Conservation (phyloP, 2,113 vertebrate genomes). For the Alaudala cheleensis region DNA sequence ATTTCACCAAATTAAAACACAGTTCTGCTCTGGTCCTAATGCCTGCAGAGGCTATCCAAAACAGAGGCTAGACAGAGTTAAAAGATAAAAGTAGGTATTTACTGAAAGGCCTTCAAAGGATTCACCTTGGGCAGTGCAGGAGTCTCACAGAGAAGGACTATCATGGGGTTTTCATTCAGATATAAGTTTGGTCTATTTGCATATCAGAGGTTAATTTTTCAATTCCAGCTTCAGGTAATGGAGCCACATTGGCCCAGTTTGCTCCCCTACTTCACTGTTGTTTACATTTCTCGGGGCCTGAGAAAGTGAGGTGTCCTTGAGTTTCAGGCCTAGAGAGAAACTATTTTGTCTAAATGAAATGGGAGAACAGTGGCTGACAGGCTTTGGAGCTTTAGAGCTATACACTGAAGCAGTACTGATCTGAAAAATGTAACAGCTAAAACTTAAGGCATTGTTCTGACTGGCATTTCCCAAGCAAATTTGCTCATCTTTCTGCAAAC, state of each 20-base stretch:
- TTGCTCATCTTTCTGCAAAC: conserved; percentile 19
- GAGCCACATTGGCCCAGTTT: background rate
- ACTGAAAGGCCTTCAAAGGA: background rate
- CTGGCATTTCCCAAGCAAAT: conserved; percentile 12
- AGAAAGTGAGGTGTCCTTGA: background rate
- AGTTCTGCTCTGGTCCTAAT: background rate
- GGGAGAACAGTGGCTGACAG: background rate
- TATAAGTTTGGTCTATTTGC: background rate
- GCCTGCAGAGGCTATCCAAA: background rate
- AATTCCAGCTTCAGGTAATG: background rate
- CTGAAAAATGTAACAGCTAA: background rate
- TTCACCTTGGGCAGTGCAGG: background rate
- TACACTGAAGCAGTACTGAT: background rate
- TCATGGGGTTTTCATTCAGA: background rate
- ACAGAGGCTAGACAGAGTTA: background rate
- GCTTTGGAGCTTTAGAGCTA: background rate
- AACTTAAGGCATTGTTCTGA: background rate
- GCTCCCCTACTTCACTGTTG: background rate
- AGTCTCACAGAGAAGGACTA: background rate
- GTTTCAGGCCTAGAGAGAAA: background rate
- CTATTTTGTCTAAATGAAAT: background rate
- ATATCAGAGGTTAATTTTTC: background rate
- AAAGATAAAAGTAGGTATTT: background rate
- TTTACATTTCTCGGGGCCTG: background rate
- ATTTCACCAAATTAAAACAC: background rate